Evolutionary conservation across 2,888 invertebrate genomes (phyloP), one percentile per base, ranked within the genome.

Genomic region (Perizoma flavofasciatum): DNA sequence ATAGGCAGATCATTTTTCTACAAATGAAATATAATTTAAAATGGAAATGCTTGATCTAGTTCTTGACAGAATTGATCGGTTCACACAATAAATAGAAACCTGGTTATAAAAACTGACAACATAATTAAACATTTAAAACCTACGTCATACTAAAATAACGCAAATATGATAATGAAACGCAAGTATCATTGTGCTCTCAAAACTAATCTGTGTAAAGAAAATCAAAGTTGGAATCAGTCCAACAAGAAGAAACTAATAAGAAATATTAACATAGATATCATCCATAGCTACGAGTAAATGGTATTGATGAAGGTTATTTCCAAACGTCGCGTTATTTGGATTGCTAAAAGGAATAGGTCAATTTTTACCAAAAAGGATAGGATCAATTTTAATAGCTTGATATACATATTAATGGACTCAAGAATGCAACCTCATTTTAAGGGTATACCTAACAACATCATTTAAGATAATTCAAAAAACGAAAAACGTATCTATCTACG

Each of bases 181-280:
- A 9, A 37, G 44, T 47, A 46, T 40, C 33, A 49, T 37, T 34
- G 49, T 6, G 49, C n/a, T 48, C 49, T 44, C 8, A 10, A 52
- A 53, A 55, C n/a, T 22, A 58, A 48, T 6, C 34, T 22, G 45
- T 37, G 53, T 49, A 53, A 56, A 56, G 50, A 51, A 51, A 55
- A 55, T 49, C 37, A n/a, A 46, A 43, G 10, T 50, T 60, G 59
- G 59, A 47, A 22, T n/a, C 34, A 47, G 32, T 55, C 59, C 59
- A 60, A 60, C 45, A 43, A 41, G 40, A 48, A 9, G 22, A 22
- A 22, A 22, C 22, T 22, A 22, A 22, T 3, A 22, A 22, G 22
- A 22, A 22, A 22, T 22, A 22, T 22, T 22, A 22, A 22, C 22
- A 22, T 22, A 47, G 0, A 53, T n/a, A 45, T 5, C 35, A 39